Evolutionary conservation across 1,140 invertebrate genomes (phyloP), one percentile per base, ranked within the genome.

Genomic region (Drosophila kanapiae): DNA sequence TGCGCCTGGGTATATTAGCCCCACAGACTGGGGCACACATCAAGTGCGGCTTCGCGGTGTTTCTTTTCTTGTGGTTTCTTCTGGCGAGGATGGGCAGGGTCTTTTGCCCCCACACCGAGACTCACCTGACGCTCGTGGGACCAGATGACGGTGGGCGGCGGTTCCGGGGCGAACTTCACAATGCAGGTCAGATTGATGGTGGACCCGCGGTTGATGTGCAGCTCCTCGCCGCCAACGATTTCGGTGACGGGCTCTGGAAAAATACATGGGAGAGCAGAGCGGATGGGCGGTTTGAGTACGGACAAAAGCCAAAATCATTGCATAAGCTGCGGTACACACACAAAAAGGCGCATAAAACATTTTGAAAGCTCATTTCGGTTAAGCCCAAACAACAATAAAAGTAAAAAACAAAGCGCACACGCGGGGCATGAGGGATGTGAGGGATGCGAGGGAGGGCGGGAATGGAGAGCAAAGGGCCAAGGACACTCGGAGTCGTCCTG

Each of bases 171-270:
- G 82, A 96, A 96, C 81, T 95, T 95, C 10, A 98, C 96, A 72
- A 97, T 94, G 93, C 97, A 98, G 1, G 97, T 98, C 53, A 98
- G 93, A 94, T 98, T 98, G 92, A 98, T 97, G 42, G 97, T 97
- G 75, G 96, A 97, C 47, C 96, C 97, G 82, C 95, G 95, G 93
- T 97, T 96, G 88, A 98, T 96, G 93, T 96, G 97, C 75, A 98
- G 91, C 80, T 97, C 96, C 1, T 96, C 95, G 23, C 96, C 96
- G 13, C 97, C 97, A 59, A 96, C 92, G 68, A 98, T 96, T 92
- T 97, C 95, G 4, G 97, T 97, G 75, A 97, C 95, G 33, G 97
- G 97, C 92, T 97, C 97, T 98, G 64, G 31, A 70, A 29, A 57
- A 38, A 53, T 14, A 31, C 16, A 27, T 1, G 1, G 13, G 23